phyloP scores from a whole-genome alignment of 2,888 invertebrate species.

The Diaperis boleti region DNA sequence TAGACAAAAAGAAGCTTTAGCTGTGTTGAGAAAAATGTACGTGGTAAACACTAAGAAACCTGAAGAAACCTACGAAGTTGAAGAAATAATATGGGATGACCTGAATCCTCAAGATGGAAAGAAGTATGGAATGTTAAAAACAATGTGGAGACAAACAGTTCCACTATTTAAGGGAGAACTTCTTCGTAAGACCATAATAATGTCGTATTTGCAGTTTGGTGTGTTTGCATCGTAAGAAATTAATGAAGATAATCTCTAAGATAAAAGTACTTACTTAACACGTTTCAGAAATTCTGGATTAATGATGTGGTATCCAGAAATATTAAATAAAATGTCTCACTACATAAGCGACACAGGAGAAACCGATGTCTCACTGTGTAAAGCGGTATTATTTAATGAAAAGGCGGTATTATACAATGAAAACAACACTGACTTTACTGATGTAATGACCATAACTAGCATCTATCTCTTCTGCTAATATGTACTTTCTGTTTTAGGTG shows the following conservation, averaged over 20 bases:
- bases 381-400: conserved; percentile 53
- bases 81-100: conserved; percentile 58
- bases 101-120: conserved; percentile 45
- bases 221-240: conserved; percentile 63
- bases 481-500: neutral
- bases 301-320: conserved; percentile 73
- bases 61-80: conserved; percentile 58
- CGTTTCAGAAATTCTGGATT: conserved; percentile 69
- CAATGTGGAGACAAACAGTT: conserved; percentile 63
- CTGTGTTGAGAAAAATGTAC: conserved; percentile 60
- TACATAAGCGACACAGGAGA: conserved; percentile 53
- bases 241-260: conserved; percentile 1
- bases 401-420: neutral
- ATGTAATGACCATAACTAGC: too few relatives aligned
- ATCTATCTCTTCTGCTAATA: too few relatives aligned
- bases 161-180: conserved; percentile 60
- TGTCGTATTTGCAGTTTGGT: conserved; percentile 64
- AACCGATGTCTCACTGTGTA: conserved; percentile 57
- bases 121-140: conserved; percentile 50
- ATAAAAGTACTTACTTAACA: conserved; percentile 13
- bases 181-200: conserved; percentile 60
- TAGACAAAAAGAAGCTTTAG: conserved; percentile 57
- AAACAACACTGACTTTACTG: neutral
- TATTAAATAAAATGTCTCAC: conserved; percentile 68
- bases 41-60: conserved; percentile 59